Evolutionary conservation across 1,140 invertebrate species (phyloP).

Genomic region (Amyelois transitella): DNA sequence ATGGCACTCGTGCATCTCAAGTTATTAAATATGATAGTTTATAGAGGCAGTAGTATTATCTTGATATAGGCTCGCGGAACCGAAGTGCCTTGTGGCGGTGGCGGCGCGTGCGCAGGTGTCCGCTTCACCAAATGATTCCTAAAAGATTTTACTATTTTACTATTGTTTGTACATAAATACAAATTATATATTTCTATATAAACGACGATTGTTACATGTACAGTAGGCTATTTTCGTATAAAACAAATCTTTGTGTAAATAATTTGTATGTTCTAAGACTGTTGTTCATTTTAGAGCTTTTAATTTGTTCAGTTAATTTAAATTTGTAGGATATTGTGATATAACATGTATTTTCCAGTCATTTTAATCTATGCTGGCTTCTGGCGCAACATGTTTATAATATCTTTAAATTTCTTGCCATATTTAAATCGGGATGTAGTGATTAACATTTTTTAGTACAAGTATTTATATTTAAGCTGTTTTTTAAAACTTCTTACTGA

Average conservation of each 20-base stretch:
- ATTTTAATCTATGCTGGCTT: constrained; percentile 26
- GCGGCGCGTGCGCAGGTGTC: neutral
- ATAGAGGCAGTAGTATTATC: neutral
- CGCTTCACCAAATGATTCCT: constrained; percentile 43
- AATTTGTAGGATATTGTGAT: constrained; percentile 48
- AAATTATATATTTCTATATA: constrained; percentile 71
- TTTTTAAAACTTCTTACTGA: neutral
- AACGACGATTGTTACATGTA: constrained; percentile 64
- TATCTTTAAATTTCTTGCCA: constrained; percentile 27
- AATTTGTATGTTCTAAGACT: constrained; percentile 70
- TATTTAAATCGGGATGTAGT: constrained; percentile 14
- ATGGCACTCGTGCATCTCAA: too few species aligned
- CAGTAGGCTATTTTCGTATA: constrained; percentile 69
- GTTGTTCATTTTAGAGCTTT: constrained; percentile 72
- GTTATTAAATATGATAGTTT: too few species aligned
- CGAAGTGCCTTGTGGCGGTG: constrained; percentile 32
- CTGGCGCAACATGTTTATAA: constrained; percentile 5
- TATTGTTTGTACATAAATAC: constrained; percentile 60
- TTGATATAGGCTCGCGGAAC: neutral
- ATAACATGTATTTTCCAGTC: constrained; percentile 69
- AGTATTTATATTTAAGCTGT: constrained; percentile 12
- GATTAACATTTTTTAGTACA: constrained; percentile 18
- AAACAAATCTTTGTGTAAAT: constrained; percentile 69
- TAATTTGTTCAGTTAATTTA: constrained; percentile 66
- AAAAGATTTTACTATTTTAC: constrained; percentile 70